Conservation (phyloP, 2,888 invertebrate species). For the Limnephilus rhombicus region DNA sequence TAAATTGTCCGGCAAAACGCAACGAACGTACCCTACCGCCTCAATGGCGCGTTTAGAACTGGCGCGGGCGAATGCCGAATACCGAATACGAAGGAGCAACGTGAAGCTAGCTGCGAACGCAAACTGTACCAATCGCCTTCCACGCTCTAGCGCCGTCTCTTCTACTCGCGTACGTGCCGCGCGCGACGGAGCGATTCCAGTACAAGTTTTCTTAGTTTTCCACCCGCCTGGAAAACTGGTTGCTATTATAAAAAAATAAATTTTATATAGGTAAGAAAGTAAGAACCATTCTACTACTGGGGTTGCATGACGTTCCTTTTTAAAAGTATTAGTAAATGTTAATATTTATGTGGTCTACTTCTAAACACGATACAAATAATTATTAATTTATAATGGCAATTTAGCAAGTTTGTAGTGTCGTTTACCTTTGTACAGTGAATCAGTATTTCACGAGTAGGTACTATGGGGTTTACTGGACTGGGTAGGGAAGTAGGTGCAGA, state of each 20-base stretch:
- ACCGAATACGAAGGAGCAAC: conserved; percentile 24
- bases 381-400: neutral
- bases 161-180: too few species aligned
- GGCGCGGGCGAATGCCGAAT: conserved; percentile 44
- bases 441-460: neutral
- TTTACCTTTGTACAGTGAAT: neutral
- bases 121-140: neutral
- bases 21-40: conserved; percentile 36
- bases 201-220: neutral
- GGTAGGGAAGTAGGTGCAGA: neutral
- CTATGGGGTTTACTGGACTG: neutral
- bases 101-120: conserved; percentile 29
- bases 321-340: neutral
- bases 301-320: conserved; percentile 26
- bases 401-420: neutral
- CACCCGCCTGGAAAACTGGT: conserved; percentile 19
- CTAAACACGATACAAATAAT: neutral
- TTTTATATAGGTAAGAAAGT: neutral
- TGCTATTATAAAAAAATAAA: conserved; percentile 10
- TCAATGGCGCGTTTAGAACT: conserved; percentile 55
- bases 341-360: neutral
- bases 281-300: conserved; percentile 7
- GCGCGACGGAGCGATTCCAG: neutral
- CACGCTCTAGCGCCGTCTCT: conserved; percentile 3
- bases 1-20: conserved; percentile 34